These are phyloP conservation scores for Tenrec ecaudatus DNA, from an alignment of 2,113 vertebrate species.

Conservation along the genomic window DNA sequence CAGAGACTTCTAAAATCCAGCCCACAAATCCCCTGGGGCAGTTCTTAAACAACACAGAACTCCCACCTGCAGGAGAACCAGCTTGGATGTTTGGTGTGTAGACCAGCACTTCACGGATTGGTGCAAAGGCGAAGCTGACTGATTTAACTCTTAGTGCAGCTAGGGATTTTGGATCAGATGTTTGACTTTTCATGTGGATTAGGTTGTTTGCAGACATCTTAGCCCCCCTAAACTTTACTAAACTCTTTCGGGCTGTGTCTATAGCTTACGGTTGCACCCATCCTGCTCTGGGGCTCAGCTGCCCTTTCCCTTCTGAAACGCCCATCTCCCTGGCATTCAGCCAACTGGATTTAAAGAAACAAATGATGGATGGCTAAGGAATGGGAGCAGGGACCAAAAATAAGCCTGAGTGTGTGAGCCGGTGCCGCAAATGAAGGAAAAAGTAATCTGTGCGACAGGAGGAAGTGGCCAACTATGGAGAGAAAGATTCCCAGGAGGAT, in stretches of 20 bases:
- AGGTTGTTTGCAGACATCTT: neutral
- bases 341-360: neutral
- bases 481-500: neutral
- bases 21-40: too few relatives aligned
- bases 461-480: neutral
- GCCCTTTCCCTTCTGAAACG: neutral
- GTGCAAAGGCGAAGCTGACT: neutral
- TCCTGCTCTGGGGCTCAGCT: neutral
- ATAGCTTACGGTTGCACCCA: neutral
- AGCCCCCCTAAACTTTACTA: neutral
- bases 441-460: neutral
- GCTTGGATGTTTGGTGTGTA: neutral
- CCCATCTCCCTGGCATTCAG: neutral
- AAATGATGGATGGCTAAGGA: neutral
- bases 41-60: neutral
- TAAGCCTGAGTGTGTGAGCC: neutral
- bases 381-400: neutral
- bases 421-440: neutral
- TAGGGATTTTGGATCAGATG: neutral
- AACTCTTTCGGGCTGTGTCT: neutral
- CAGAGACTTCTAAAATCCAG: neutral
- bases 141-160: neutral
- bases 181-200: neutral
- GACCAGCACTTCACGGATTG: neutral
- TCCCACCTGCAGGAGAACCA: neutral